Evolutionary conservation across 1,140 invertebrate genomes (phyloP).

Genomic region (Diuraphis noxia): DNA sequence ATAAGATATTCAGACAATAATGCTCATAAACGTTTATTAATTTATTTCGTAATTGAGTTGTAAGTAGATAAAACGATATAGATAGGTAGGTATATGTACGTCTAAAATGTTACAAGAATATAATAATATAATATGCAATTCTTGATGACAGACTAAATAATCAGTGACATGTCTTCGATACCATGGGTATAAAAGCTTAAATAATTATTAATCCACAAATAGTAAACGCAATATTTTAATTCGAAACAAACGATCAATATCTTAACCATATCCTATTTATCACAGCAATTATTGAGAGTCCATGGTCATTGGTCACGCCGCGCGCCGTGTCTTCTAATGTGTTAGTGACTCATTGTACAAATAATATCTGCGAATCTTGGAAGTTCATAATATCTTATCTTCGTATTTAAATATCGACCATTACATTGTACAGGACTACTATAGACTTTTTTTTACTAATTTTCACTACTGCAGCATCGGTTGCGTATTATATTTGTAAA

Average conservation of each 20-base stretch:
- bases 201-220: background rate
- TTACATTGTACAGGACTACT: background rate
- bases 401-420: background rate
- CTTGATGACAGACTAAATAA: background rate
- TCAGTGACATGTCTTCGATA: background rate
- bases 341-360: background rate
- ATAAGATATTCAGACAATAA: background rate
- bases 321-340: background rate
- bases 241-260: background rate
- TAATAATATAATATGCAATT: background rate
- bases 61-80: background rate
- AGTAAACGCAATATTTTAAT: background rate
- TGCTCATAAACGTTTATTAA: background rate
- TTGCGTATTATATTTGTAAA: background rate
- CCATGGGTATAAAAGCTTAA: background rate
- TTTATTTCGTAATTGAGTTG: background rate
- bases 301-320: too few species aligned
- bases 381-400: background rate
- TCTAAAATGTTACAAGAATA: background rate
- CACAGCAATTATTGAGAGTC: background rate
- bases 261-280: accelerated
- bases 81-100: background rate
- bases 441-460: background rate
- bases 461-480: background rate
- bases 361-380: background rate